Percentiles rank a stretch among this genome's conserved stretches.
Evolutionary conservation across 2,888 invertebrate genomes (phyloP).

Genomic region (Alitta virens): DNA sequence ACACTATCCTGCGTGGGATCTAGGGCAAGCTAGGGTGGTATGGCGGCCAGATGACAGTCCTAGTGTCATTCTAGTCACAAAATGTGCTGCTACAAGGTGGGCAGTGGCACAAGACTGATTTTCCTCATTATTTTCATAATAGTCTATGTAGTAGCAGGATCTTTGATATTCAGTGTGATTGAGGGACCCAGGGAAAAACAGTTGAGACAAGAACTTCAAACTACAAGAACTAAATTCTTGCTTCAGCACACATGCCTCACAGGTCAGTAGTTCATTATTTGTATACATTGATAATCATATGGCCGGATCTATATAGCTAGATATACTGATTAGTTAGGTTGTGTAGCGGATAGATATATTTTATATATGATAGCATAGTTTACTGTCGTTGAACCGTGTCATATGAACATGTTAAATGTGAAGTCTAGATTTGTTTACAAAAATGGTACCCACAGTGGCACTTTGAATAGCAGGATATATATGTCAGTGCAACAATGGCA

Average conservation of each 20-base stretch:
- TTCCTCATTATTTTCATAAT: slow-evolving; percentile 62
- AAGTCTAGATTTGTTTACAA: too few species aligned
- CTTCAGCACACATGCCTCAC: slow-evolving; percentile 9
- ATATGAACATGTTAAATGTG: too few species aligned
- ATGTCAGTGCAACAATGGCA: too few species aligned
- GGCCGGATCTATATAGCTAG: too few species aligned
- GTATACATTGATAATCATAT: too few species aligned
- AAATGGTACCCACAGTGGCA: too few species aligned
- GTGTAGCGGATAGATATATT: too few species aligned
- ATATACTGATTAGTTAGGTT: too few species aligned
- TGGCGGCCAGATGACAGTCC: neutral
- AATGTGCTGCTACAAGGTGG: neutral
- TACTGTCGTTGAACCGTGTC: too few species aligned
- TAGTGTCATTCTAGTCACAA: neutral
- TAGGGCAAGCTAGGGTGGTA: neutral
- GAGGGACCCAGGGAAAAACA: slow-evolving; percentile 66
- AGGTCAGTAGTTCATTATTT: slow-evolving; percentile 11
- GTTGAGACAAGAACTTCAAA: slow-evolving; percentile 34
- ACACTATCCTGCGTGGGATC: neutral
- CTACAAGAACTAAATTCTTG: slow-evolving; percentile 4
- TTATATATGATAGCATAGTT: too few species aligned
- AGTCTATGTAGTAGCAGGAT: slow-evolving; percentile 67
- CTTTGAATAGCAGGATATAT: too few species aligned
- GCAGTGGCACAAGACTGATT: slow-evolving; percentile 52
- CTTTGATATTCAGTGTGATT: slow-evolving; percentile 67